Base-by-base conservation (phyloP, 2,888 invertebrate genomes). In the Zygogramma bicolorata region DNA sequence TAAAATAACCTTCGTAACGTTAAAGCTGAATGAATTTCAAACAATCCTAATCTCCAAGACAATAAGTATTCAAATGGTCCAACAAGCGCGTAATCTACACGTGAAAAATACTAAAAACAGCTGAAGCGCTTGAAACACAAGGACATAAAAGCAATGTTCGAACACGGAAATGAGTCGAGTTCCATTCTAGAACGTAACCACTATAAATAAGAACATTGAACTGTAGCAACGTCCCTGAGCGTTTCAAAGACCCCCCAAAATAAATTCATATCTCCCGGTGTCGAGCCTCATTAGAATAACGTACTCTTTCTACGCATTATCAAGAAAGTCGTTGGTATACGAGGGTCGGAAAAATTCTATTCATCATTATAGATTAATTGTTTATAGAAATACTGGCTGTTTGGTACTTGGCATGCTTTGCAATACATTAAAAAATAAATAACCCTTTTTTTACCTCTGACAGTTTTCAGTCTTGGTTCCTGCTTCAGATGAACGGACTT, bases 171-270 rank as follows among this genome's bases (percentile, higher is more conserved):
- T 77, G 71, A 71, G 73, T 74, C 38, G 68, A 67, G 72, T 74
- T 74, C 71, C 74, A 72, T 74, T 74, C 69, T 49, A 76, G 67
- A 75, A 71, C 76, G 74, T 76, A 76, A 76, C 77, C 75, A 73
- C 75, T 77, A 77, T 71, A 68, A 73, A 74, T 76, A 71, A 75
- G 80, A 79, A 76, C 80, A 77, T 71, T 80, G 80, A 80, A 80
- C 80, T 70, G 73, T 65, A 57, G n/a, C 59, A 74, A 69, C 75
- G 79, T 77, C 80, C 79, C 77, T 80, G 79, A 77, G 79, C 75
- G 71, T 74, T 77, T 73, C 78, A 79, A 80, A 79, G 78, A 78
- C 79, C 80, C 69, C 65, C 65, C 58, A 31, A 70, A 60, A 71
- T 62, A 71, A 66, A 71, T 71, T 66, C 61, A 66, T 66, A 62